A percentile compares a stretch with the other conserved stretches of the same genome.
phyloP scores from a whole-genome alignment of 2,888 invertebrate species.

The Xestia sexstrigata region DNA sequence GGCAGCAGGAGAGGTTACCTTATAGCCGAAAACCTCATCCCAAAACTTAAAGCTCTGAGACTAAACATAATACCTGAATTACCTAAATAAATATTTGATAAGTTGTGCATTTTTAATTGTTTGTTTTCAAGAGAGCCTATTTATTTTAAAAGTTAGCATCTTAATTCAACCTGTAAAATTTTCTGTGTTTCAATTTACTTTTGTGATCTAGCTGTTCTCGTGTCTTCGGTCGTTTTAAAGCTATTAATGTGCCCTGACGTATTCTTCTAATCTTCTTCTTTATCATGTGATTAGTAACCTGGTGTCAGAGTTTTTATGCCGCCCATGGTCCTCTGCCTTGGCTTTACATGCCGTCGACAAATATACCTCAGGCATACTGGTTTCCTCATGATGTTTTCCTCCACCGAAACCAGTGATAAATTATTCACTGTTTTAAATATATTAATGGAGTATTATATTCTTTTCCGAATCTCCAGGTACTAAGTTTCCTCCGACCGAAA shows the following conservation, averaged over 20 bases:
- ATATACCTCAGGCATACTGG: no score
- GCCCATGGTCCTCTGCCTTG: no score
- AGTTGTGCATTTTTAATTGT: slow-evolving; percentile 25
- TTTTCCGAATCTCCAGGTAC: not conserved
- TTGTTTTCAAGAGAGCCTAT: slow-evolving; percentile 15
- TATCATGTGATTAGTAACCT: no score
- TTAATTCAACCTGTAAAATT: slow-evolving; percentile 30
- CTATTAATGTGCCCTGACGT: not conserved
- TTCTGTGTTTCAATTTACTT: slow-evolving; percentile 40
- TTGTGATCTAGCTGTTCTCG: not conserved
- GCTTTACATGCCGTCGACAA: no score
- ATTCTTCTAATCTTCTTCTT: not conserved
- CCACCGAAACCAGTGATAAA: no score
- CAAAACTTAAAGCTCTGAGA: slow-evolving; percentile 30
- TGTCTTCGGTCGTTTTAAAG: not conserved
- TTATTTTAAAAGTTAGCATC: slow-evolving; percentile 46
- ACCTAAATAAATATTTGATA: slow-evolving; percentile 43
- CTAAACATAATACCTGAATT: slow-evolving; percentile 24
- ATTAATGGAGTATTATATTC: not conserved
- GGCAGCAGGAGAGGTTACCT: no score
- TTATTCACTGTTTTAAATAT: no score
- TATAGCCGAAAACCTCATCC: not conserved
- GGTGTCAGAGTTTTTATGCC: no score
- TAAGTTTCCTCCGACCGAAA: not conserved
- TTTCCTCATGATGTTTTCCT: no score